Evolutionary conservation across 1,140 invertebrate species (phyloP).

Genomic region (Diabrotica virgifera): DNA sequence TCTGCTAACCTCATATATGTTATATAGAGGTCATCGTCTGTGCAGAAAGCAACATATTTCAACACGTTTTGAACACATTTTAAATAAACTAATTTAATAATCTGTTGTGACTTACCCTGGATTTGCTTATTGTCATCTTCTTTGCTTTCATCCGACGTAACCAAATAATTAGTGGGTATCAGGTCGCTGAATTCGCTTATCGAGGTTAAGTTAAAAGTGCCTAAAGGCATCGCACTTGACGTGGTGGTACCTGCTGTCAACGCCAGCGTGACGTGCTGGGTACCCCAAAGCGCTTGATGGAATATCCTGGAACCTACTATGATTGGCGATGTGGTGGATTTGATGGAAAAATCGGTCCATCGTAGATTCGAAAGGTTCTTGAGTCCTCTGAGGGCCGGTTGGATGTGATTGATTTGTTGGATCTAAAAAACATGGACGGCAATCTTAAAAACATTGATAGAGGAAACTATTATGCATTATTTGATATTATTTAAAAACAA

Average conservation of each 20-base stretch:
- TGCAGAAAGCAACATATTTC: no score
- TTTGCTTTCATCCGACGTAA: constrained; percentile 46
- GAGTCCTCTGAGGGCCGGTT: constrained; percentile 62
- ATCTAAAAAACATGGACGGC: constrained; percentile 63
- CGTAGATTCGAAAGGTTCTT: constrained; percentile 68
- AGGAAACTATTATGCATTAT: no score
- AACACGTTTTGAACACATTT: no score
- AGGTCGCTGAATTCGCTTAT: constrained; percentile 76
- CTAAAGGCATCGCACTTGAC: constrained; percentile 49
- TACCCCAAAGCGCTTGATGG: constrained; percentile 67
- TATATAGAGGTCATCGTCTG: no score
- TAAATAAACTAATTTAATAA: no score
- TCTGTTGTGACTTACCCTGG: constrained; percentile 56
- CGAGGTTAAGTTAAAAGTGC: constrained; percentile 62
- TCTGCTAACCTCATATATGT: no score
- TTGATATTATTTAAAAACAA: no score
- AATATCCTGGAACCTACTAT: constrained; percentile 68
- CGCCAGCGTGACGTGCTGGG: constrained; percentile 68
- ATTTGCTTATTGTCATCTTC: constrained; percentile 53
- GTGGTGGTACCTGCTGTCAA: constrained; percentile 56
- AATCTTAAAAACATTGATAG: no score
- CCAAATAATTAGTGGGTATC: constrained; percentile 61
- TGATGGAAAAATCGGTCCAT: constrained; percentile 66
- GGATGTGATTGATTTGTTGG: constrained; percentile 63
- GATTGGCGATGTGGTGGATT: constrained; percentile 53